Percentiles rank a stretch among this genome's conserved stretches.
phyloP scores from a whole-genome alignment of 2,797 vertebrate genomes.

The Syngnathus rostellatus region DNA sequence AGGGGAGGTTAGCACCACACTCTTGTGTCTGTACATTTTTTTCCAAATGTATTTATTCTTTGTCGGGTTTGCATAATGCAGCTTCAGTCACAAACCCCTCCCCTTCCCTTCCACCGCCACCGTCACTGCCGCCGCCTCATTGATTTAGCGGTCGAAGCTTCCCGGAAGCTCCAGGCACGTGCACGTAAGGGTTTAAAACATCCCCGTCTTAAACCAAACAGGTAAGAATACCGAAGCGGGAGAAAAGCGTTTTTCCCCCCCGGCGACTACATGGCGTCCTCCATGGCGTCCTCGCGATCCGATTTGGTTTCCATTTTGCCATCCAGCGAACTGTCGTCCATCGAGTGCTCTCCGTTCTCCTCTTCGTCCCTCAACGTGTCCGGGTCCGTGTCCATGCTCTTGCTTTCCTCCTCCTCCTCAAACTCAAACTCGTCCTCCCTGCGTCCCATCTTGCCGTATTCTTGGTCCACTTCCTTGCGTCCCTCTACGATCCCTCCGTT shows the following conservation, averaged over 20 bases:
- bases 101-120: slow-evolving; percentile 60
- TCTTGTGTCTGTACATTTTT: slow-evolving; percentile 97
- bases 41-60: slow-evolving; percentile 74
- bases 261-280: slow-evolving; percentile 94
- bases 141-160: slow-evolving; percentile 68
- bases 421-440: slow-evolving; percentile 86
- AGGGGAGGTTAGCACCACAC: slow-evolving; percentile 99
- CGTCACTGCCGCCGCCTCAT: slow-evolving; percentile 36
- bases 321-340: slow-evolving; percentile 98
- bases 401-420: slow-evolving; percentile 96
- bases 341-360: slow-evolving; percentile 93
- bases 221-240: slow-evolving; percentile 84
- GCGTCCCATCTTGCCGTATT: slow-evolving; percentile 85
- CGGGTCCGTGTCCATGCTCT: slow-evolving; percentile 97
- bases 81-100: slow-evolving; percentile 81
- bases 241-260: slow-evolving; percentile 50
- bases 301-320: slow-evolving; percentile 99
- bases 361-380: slow-evolving; percentile 96
- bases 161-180: slow-evolving; percentile 97
- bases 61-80: slow-evolving; percentile 96
- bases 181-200: slow-evolving; percentile 84
- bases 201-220: slow-evolving; percentile 80
- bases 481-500: slow-evolving; percentile 83
- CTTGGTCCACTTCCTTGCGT: slow-evolving; percentile 85
- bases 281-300: slow-evolving; percentile 96